Conservation (phyloP, 2,888 invertebrate genomes). For the Agonum fuliginosum region DNA sequence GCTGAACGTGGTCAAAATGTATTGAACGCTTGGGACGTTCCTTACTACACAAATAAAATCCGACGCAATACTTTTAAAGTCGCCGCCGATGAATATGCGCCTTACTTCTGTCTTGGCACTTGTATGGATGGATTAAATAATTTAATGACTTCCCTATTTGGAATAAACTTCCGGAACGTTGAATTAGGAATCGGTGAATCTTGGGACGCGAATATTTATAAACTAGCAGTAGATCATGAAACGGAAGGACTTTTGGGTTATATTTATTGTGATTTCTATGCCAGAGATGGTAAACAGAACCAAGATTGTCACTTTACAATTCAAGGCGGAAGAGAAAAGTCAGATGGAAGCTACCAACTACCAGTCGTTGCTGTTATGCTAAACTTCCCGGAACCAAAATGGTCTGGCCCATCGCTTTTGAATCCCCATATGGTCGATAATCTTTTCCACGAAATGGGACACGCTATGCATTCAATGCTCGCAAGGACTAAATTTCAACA, state of each 20-base stretch:
- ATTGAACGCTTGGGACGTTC: conserved; percentile 89
- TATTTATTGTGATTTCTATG: conserved; percentile 98
- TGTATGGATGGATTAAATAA: conserved; percentile 98
- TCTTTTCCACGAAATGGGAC: conserved; percentile 99
- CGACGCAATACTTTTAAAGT: conserved; percentile 83
- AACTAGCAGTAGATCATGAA: conserved; percentile 91
- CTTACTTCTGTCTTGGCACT: conserved; percentile 92
- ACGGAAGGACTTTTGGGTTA: conserved; percentile 89
- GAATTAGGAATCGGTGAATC: conserved; percentile 84
- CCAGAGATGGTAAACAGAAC: conserved; percentile 91
- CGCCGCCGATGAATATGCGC: conserved; percentile 83
- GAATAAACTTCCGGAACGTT: conserved; percentile 84
- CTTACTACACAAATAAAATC: conserved; percentile 86
- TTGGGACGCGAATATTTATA: conserved; percentile 93
- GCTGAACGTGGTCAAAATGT: conserved; percentile 63
- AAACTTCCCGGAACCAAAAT: conserved; percentile 86
- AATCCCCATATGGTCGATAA: conserved; percentile 93
- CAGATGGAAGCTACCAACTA: conserved; percentile 89
- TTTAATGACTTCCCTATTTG: conserved; percentile 88
- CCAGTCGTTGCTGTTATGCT: conserved; percentile 96
- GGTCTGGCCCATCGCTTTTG: conserved; percentile 86
- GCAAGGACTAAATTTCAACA: conserved; percentile 97
- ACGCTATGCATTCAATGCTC: conserved; percentile 99
- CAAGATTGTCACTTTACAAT: conserved; percentile 99
- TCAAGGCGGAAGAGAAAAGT: conserved; percentile 88